Evolutionary conservation across 2,888 invertebrate species (phyloP), one percentile per base, ranked within the genome.

Genomic region (Merodon equestris): DNA sequence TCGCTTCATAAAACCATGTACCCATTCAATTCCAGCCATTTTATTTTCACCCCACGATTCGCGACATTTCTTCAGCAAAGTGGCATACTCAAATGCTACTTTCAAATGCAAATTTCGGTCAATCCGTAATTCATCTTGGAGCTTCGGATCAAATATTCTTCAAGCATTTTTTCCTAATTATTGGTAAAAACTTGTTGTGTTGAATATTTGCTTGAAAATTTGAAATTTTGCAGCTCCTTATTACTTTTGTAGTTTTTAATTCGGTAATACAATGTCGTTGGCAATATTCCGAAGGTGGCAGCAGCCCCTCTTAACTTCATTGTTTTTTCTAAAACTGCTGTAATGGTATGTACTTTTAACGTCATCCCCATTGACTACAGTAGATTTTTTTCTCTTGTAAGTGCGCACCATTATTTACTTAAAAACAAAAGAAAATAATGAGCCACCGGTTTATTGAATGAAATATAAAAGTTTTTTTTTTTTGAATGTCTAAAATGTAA

Each of bases 1-100:
- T 48, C 82, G 60, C 36, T 81, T 67, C 81, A 82, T 79, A 51
- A 82, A 83, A 13, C 71, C 56, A 48, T 71, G 57, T 36, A 82
- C 71, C 82, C 83, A 82, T 13, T 81, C 68, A 36, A 45, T 70
- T 15, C 76, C 68, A 68, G 72, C 72, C 56, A 50, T 66, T 61
- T 45, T 72, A 58, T 77, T 77, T 54, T 71, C 53, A 61, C 50
- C 66, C 53, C 61, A 77, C 17, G 38, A 51, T 13, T 63, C 60
- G 40, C 67, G 66, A 38, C 56, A 68, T 77, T 72, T 77, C 44
- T 72, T 64, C 54, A 66, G 66, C 44, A 60, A 48, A 44, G 71
- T 71, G 54, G 56, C 81, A 51, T 81, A 75, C 61, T 81, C 56
- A 71, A 75, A 61, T 68, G 67, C 67, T 75, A 71, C 56, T 47